Conservation (phyloP, 2,888 invertebrate species). For the Oscheius sp. region DNA sequence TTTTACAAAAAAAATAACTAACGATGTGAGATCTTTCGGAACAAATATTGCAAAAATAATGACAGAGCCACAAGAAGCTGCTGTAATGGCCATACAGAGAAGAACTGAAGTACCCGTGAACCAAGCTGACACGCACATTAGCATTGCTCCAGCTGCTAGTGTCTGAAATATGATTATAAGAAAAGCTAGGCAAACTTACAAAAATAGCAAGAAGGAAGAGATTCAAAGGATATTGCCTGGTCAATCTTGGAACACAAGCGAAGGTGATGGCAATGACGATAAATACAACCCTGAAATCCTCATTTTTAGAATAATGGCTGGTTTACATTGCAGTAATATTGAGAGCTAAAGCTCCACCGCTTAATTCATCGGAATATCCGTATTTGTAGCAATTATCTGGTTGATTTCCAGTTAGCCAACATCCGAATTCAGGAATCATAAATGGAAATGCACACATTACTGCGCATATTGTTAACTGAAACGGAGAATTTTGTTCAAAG, state of each 20-base stretch:
- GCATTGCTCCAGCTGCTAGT: conserved; percentile 42
- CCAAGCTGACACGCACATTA: conserved; percentile 40
- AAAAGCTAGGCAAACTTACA: no score
- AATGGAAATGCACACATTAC: conserved; percentile 22
- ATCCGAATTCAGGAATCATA: background rate
- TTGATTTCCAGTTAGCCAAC: conserved; percentile 19
- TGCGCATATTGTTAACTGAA: conserved; percentile 23
- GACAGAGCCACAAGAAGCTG: conserved; percentile 35
- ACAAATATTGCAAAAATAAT: conserved; percentile 43
- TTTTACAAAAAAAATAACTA: background rate
- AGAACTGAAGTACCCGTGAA: conserved; percentile 40
- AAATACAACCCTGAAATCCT: conserved; percentile 72
- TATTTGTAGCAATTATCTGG: no score
- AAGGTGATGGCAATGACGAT: conserved; percentile 75
- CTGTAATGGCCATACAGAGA: conserved; percentile 42
- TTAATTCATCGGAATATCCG: background rate
- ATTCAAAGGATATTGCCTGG: conserved; percentile 75
- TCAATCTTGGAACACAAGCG: conserved; percentile 74
- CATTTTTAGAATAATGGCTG: no score
- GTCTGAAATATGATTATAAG: no score
- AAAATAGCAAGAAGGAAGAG: conserved; percentile 74
- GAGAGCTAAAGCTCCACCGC: background rate
- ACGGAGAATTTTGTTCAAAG: conserved; percentile 9
- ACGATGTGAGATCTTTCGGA: conserved; percentile 48
- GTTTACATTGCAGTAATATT: conserved; percentile 10